Conservation (phyloP, 2,113 vertebrate genomes). For the Heterotilapia buettikoferi region DNA sequence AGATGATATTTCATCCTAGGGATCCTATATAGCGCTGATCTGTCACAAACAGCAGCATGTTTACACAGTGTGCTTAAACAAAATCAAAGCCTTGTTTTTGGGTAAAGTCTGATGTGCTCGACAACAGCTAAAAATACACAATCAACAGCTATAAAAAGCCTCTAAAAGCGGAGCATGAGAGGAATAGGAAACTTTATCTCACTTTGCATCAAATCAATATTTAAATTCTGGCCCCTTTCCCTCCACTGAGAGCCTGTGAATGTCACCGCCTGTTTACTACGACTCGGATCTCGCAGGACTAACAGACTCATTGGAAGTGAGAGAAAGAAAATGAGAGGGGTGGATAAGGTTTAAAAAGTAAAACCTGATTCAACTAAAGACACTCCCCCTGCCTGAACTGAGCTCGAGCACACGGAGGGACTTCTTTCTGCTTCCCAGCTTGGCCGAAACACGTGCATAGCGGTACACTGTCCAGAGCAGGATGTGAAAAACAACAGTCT, state of each 20-base stretch:
- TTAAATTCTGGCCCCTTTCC: constrained; percentile 37
- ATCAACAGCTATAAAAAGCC: constrained; percentile 8
- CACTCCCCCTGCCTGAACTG: background rate
- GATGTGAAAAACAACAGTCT: constrained; percentile 36
- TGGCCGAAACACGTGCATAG: constrained; percentile 15
- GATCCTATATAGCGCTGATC: constrained; percentile 1
- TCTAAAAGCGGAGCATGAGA: background rate
- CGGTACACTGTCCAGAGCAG: background rate
- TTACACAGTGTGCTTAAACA: background rate
- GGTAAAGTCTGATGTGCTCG: background rate
- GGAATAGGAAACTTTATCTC: constrained; percentile 32
- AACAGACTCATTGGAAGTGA: constrained; percentile 8
- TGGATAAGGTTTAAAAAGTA: background rate
- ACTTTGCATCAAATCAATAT: constrained; percentile 50
- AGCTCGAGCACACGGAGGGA: background rate
- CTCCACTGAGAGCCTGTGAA: constrained; percentile 15
- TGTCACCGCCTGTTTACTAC: constrained; percentile 50
- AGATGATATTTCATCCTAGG: constrained; percentile 59
- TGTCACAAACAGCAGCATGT: background rate
- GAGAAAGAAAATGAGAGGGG: constrained; percentile 3
- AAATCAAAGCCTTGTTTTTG: background rate
- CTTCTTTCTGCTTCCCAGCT: background rate
- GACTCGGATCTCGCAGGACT: constrained; percentile 22
- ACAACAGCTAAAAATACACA: constrained; percentile 6
- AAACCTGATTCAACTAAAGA: constrained; percentile 43